Evolutionary conservation across 1,140 invertebrate genomes (phyloP), one percentile per base, ranked within the genome.

Genomic region (Drosophila melanica): DNA sequence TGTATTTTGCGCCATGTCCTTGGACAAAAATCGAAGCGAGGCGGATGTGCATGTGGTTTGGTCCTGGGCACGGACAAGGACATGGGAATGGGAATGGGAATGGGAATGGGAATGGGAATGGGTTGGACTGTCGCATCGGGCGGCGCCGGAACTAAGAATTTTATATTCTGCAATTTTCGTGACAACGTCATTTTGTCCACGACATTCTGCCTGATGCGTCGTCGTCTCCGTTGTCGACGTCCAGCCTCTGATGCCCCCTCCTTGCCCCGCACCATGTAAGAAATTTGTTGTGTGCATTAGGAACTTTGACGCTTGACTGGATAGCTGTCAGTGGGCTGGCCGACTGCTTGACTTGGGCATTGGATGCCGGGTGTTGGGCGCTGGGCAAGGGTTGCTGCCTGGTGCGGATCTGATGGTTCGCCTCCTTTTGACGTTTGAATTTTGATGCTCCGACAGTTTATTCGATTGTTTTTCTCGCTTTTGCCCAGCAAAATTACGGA

Each of bases 261-360:
- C 39, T 23, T n/a, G n/a, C 2, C 33, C 14, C 51, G 8, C 16
- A 20, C 35, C 42, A 66, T 90, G 60, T 80, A 89, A 84, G 89
- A 90, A 90, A 90, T 90, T 90, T 90, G 89, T 90, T 90, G 90
- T 90, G 89, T 90, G 82, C 89, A 89, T 90, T 90, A 86, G 85
- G 86, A 90, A 86, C 86, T 90, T 90, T 90, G 86, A 90, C 86
- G 86, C 84, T 89, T 89, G 65, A 89, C 84, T 89, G 84, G 84
- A 77, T 89, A 77, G 79, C 76, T 89, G 84, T 87, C 84, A 86
- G 78, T 87, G 84, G 82, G 76, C 54, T 44, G 60, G 39, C 62
- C 37, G 30, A 30, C 37, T 71, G 60, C n/a, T 51, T 48, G 23
- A 50, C 33, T 70, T 63, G 44, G 37, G 41, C 20, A 30, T 23